Percentiles rank a stretch among this genome's conserved stretches.
Conservation (phyloP, 1,140 invertebrate genomes). For the Vanessa atalanta region DNA sequence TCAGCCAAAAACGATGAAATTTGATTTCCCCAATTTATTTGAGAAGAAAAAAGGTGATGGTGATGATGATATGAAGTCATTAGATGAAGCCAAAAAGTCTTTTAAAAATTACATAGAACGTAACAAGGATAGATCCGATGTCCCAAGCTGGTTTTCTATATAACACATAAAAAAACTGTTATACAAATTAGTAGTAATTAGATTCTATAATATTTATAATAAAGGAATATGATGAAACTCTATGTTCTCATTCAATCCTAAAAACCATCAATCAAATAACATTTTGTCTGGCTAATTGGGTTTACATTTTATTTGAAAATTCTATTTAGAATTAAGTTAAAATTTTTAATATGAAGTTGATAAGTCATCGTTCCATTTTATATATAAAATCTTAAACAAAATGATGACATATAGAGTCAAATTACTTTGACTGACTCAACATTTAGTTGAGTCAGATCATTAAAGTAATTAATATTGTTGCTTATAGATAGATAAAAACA, state of each 20-base stretch:
- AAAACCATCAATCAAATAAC: too few species aligned
- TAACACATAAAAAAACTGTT: slow-evolving; percentile 36
- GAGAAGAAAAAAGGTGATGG: slow-evolving; percentile 60
- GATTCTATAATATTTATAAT: background rate
- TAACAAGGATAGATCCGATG: slow-evolving; percentile 80
- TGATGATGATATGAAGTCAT: slow-evolving; percentile 71
- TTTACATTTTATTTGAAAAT: too few species aligned
- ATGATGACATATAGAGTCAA: too few species aligned
- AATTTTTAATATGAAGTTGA: too few species aligned
- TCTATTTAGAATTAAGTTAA: too few species aligned
- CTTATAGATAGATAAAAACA: too few species aligned
- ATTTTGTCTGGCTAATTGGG: too few species aligned
- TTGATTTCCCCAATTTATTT: slow-evolving; percentile 82
- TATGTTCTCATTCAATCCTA: background rate
- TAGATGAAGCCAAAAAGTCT: slow-evolving; percentile 76
- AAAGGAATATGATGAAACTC: background rate
- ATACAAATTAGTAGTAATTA: slow-evolving; percentile 5
- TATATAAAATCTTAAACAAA: too few species aligned
- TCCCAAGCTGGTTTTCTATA: slow-evolving; percentile 83
- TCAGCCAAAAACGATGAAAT: slow-evolving; percentile 81
- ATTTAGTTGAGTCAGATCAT: too few species aligned
- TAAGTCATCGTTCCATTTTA: too few species aligned
- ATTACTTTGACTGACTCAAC: too few species aligned
- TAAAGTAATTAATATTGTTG: too few species aligned
- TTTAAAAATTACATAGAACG: slow-evolving; percentile 73